Conservation (phyloP, 2,797 vertebrate genomes). For the Argentina silus region DNA sequence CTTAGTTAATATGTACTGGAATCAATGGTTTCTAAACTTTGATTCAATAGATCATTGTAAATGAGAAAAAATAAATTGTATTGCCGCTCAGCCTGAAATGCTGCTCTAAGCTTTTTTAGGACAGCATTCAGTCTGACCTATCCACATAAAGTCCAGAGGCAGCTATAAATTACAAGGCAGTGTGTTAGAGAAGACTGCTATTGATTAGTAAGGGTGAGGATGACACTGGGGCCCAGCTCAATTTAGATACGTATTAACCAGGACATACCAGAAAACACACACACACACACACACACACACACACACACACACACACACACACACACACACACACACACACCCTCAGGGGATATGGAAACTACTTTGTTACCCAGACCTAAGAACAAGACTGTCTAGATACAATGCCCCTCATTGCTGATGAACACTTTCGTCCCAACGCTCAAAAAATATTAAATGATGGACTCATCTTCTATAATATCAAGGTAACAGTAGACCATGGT, state of each 20-base stretch:
- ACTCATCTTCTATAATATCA: no score
- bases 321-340: neutral
- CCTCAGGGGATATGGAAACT: neutral
- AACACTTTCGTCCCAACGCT: no score
- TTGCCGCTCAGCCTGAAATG: slow-evolving; percentile 49
- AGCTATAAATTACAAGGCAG: slow-evolving; percentile 69
- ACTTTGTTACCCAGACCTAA: no score
- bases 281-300: neutral
- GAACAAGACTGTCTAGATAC: no score
- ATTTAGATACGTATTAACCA: slow-evolving; percentile 52
- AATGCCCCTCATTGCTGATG: no score
- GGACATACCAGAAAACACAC: slow-evolving; percentile 17
- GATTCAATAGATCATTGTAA: slow-evolving; percentile 68
- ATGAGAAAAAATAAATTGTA: slow-evolving; percentile 72
- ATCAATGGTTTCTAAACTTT: slow-evolving; percentile 70
- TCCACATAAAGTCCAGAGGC: slow-evolving; percentile 64
- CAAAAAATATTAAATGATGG: no score
- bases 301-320: slow-evolving; percentile 6
- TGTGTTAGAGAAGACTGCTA: slow-evolving; percentile 64
- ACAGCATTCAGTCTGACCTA: slow-evolving; percentile 69
- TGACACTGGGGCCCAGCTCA: slow-evolving; percentile 51
- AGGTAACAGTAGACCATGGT: no score
- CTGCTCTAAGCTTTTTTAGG: slow-evolving; percentile 74
- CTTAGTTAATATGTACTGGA: slow-evolving; percentile 46
- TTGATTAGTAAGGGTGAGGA: slow-evolving; percentile 69